Evolutionary conservation across 2,888 invertebrate species (phyloP).

Genomic region (Noctua janthina): DNA sequence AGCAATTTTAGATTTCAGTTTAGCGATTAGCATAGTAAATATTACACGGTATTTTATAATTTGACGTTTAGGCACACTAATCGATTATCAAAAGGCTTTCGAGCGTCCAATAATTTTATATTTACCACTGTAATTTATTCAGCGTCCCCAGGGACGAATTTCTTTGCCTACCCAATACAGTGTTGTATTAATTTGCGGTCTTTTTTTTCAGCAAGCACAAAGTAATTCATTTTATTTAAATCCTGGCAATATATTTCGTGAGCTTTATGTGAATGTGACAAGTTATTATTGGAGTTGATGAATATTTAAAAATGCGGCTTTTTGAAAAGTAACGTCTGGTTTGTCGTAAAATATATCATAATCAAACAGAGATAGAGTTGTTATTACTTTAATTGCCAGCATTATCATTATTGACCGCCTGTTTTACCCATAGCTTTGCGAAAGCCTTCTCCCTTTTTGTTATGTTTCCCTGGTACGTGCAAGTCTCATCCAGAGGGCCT

Average conservation of each 20-base stretch:
- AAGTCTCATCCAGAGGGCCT: background rate
- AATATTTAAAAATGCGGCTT: conserved; percentile 26
- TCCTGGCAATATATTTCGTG: conserved; percentile 38
- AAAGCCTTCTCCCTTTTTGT: background rate
- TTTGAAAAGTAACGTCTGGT: background rate
- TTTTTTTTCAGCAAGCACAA: conserved; percentile 31
- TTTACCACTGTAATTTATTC: conserved; percentile 53
- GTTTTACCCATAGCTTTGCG: background rate
- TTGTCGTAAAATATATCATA: background rate
- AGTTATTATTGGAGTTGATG: conserved; percentile 37
- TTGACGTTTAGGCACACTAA: conserved; percentile 29
- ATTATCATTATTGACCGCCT: background rate
- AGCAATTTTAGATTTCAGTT: background rate
- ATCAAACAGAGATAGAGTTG: background rate
- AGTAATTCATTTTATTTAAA: conserved; percentile 45
- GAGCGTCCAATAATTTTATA: conserved; percentile 38
- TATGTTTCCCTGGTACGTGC: background rate
- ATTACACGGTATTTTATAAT: background rate
- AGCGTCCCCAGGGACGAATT: conserved; percentile 47
- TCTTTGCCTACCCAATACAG: conserved; percentile 38
- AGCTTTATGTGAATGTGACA: conserved; percentile 35
- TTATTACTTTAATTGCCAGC: background rate
- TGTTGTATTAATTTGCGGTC: conserved; percentile 42
- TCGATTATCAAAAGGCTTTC: conserved; percentile 21
- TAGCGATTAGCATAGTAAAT: background rate